Conservation (phyloP, 37 sponge, comb jelly and placozoan genomes). For the Crambe crambe region DNA sequence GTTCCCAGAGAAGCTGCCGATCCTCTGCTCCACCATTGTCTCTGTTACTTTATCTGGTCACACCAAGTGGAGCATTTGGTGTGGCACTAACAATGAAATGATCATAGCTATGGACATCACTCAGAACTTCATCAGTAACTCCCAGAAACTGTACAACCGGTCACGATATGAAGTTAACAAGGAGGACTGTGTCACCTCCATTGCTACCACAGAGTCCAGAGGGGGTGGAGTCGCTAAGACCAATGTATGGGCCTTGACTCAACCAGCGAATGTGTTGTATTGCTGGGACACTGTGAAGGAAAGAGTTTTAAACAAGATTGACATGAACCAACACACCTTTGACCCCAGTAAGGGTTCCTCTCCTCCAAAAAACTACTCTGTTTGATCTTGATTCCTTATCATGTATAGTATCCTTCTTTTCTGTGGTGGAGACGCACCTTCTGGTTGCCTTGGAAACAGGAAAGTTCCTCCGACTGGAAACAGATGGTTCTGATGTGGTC, state of each 20-base stretch:
- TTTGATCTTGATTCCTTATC: not conserved
- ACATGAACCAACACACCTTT: constrained; percentile 22
- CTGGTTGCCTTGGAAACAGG: constrained; percentile 36
- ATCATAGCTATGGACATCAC: constrained; percentile 34
- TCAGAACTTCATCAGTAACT: constrained; percentile 23
- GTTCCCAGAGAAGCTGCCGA: constrained; percentile 43
- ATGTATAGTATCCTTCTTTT: constrained; percentile 33
- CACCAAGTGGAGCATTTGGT: constrained; percentile 28
- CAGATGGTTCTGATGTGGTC: not conserved
- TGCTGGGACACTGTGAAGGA: constrained; percentile 55
- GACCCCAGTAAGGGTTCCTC: constrained; percentile 27
- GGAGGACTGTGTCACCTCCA: constrained; percentile 17
- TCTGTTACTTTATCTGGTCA: not conserved
- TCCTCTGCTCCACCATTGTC: constrained; percentile 25
- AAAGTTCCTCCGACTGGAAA: constrained; percentile 19
- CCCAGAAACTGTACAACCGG: constrained; percentile 28
- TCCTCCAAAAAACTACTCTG: not conserved
- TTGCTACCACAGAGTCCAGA: constrained; percentile 4
- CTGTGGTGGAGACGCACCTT: constrained; percentile 32
- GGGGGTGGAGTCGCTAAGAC: not conserved
- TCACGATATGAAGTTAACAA: constrained; percentile 7
- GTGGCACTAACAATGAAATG: constrained; percentile 52
- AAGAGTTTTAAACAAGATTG: constrained; percentile 22
- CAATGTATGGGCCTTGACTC: constrained; percentile 52
- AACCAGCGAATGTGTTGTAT: constrained; percentile 45